phyloP scores from a whole-genome alignment of 2,888 invertebrate genomes.

The Pachycephus smyrnensis region DNA sequence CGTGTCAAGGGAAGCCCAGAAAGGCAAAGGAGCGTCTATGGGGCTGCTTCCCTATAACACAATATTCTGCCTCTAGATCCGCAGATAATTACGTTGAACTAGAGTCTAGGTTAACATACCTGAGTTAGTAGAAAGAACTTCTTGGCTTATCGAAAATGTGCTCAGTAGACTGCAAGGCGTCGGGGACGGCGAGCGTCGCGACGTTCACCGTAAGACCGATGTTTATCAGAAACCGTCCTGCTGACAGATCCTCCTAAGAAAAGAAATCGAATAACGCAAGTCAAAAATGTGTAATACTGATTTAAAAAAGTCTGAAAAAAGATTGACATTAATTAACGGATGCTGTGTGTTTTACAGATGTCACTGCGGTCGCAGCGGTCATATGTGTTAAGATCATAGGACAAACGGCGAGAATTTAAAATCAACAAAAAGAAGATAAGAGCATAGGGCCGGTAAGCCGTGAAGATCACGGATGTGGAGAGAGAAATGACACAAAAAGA shows the following conservation, averaged over 20 bases:
- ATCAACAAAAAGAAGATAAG: conserved; percentile 12
- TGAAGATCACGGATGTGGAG: neutral
- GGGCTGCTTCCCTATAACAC: neutral
- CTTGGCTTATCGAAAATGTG: neutral
- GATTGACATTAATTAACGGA: neutral
- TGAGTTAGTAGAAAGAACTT: neutral
- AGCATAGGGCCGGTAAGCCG: neutral
- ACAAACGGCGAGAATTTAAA: neutral
- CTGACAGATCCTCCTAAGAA: neutral
- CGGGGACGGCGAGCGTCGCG: neutral
- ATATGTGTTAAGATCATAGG: neutral
- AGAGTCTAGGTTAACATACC: neutral
- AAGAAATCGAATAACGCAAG: neutral
- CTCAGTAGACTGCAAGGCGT: neutral
- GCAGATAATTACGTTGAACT: neutral
- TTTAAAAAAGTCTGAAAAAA: neutral
- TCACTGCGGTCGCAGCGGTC: neutral
- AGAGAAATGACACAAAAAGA: conserved; percentile 40
- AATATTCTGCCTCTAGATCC: neutral
- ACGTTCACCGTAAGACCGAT: neutral
- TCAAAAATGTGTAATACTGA: neutral
- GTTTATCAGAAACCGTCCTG: neutral
- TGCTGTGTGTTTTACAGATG: neutral
- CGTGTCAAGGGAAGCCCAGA: neutral
- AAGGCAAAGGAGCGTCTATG: conserved; percentile 3